Conservation (phyloP, 2,113 vertebrate genomes). For the Oceanodroma tethys region DNA sequence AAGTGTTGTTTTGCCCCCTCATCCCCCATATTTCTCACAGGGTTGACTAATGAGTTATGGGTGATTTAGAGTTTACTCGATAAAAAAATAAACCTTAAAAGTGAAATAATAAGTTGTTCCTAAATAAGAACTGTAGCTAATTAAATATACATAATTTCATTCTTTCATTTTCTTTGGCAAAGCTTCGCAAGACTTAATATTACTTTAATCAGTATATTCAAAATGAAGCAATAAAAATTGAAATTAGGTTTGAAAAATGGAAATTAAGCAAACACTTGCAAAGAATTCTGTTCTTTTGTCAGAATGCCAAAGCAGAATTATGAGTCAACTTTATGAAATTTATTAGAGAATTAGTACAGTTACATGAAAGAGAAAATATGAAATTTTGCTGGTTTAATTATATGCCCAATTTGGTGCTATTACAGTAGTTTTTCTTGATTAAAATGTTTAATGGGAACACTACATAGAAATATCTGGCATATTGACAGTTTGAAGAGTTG, state of each 20-base stretch:
- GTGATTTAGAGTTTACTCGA: slow-evolving; percentile 24
- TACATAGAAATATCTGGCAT: slow-evolving; percentile 47
- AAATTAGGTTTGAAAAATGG: slow-evolving; percentile 67
- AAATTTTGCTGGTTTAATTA: slow-evolving; percentile 61
- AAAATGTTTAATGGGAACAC: slow-evolving; percentile 49
- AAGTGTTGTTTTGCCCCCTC: background rate
- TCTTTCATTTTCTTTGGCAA: slow-evolving; percentile 68
- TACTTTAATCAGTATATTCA: slow-evolving; percentile 68
- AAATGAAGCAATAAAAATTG: slow-evolving; percentile 71
- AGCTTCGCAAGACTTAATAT: slow-evolving; percentile 57
- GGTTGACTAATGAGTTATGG: background rate
- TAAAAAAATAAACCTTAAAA: slow-evolving; percentile 40
- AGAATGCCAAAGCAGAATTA: slow-evolving; percentile 57
- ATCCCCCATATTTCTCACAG: background rate
- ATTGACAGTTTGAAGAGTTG: slow-evolving; percentile 49
- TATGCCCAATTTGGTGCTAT: slow-evolving; percentile 49
- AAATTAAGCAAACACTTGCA: slow-evolving; percentile 60
- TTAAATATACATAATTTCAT: slow-evolving; percentile 68
- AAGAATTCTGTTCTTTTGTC: slow-evolving; percentile 61
- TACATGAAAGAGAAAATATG: slow-evolving; percentile 54
- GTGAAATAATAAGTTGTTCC: background rate
- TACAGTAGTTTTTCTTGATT: slow-evolving; percentile 57
- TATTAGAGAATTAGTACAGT: slow-evolving; percentile 53
- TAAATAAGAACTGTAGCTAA: slow-evolving; percentile 67
- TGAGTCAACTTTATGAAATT: slow-evolving; percentile 60